Evolutionary conservation across 2,888 invertebrate genomes (phyloP), one percentile per base, ranked within the genome.

Genomic region (Acanthopleura granulata): DNA sequence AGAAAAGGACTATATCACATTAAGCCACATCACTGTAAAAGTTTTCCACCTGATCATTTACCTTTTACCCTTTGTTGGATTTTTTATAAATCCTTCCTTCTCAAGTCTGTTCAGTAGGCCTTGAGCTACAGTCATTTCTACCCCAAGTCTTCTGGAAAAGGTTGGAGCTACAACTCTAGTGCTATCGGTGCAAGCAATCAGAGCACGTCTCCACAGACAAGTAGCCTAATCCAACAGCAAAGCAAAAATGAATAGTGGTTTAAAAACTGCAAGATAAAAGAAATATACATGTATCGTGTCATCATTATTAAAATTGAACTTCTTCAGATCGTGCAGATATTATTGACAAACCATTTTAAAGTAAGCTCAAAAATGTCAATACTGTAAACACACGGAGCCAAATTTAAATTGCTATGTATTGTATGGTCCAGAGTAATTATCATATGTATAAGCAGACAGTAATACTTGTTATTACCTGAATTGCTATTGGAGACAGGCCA

Each of bases 121-220:
- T 71, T 85, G 85, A 18, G 87, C 89, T 12, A 89, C 87, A 57
- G 82, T 85, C 75, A 83, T 79, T 76, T 89, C 87, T 62, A 86
- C 82, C 49, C 89, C 87, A n/a, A 89, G 83, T 49, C 87, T 76
- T 49, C 81, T 81, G n/a, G 87, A 83, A 62, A 89, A 76, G n/a
- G 81, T 82, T 49, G 83, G 84, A 40, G 85, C 84, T 25, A 85
- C 72, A 4, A 87, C 75, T 49, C 84, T 79, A 73, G 76, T 84
- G 72, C 83, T 78, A 70, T 88, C 88, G 14, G 83, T 75, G 76
- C 86, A 85, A 6, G 86, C 86, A 49, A 81, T 40, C 72, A 89
- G 79, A 22, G 87, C 81, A 70, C 88, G 80, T 74, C 89, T 82
- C 88, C 88, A 89, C 62, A 89, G 77, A 78, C 88, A 89, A 18